phyloP scores from a whole-genome alignment of 2,113 vertebrate genomes.

The Acinonyx jubatus region DNA sequence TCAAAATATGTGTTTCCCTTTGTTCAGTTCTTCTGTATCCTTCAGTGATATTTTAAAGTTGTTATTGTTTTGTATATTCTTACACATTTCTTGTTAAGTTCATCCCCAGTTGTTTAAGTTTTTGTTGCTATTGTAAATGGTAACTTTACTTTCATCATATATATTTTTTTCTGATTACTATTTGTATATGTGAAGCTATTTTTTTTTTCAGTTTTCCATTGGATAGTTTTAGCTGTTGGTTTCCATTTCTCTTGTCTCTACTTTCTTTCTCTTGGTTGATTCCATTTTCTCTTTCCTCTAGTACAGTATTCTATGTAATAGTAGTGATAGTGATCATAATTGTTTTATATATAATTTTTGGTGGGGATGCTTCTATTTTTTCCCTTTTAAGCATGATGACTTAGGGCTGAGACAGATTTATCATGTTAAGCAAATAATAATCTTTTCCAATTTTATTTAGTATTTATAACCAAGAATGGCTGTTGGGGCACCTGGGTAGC shows the following conservation, averaged over 20 bases:
- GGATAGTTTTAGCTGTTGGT: not conserved
- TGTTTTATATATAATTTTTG: not conserved
- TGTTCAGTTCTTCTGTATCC: not conserved
- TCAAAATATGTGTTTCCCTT: not conserved
- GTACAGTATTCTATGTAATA: not conserved
- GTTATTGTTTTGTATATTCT: not conserved
- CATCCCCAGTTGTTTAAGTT: not conserved
- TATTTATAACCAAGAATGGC: conserved; percentile 6
- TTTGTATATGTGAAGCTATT: not conserved
- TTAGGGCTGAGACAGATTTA: not conserved
- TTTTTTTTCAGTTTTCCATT: not conserved
- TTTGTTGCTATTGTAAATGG: not conserved
- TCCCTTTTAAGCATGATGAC: not conserved
- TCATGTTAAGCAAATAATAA: not conserved
- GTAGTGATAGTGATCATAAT: not conserved
- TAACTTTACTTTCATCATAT: not conserved
- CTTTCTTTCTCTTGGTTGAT: not conserved
- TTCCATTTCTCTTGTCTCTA: not conserved
- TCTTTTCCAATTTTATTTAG: conserved; percentile 16
- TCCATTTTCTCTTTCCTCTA: not conserved
- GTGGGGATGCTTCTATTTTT: not conserved
- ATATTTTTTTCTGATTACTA: not conserved
- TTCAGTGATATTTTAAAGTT: not conserved
- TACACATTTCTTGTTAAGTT: not conserved
- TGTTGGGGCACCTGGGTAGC: too few relatives aligned